Percentiles rank a stretch among this genome's conserved stretches.
phyloP scores from a whole-genome alignment of 2,797 vertebrate species.

The Gobio occitaniae region DNA sequence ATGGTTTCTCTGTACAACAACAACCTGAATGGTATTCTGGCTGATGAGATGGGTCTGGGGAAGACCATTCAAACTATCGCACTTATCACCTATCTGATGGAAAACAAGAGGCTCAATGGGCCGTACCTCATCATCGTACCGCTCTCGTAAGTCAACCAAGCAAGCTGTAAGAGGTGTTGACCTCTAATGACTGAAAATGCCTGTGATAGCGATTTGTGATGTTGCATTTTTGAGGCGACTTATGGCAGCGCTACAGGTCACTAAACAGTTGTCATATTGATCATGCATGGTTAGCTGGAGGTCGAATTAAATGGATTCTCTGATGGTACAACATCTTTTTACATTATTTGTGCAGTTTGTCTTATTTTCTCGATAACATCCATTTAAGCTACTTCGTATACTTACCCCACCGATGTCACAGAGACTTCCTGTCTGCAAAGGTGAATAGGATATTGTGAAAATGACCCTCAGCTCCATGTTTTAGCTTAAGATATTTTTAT shows the following conservation, averaged over 20 bases:
- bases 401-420: background rate
- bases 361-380: background rate
- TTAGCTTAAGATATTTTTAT: conserved; percentile 6
- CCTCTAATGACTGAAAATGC: conserved; percentile 12
- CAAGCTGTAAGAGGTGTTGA: conserved; percentile 19
- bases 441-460: background rate
- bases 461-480: background rate
- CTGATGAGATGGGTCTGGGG: conserved; percentile 98
- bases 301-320: background rate
- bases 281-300: conserved; percentile 7
- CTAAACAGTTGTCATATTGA: background rate
- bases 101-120: conserved; percentile 94
- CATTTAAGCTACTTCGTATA: background rate
- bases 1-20: conserved; percentile 99
- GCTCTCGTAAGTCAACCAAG: conserved; percentile 88
- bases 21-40: conserved; percentile 96
- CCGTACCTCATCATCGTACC: conserved; percentile 98
- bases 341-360: conserved; percentile 6
- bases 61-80: conserved; percentile 99
- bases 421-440: background rate
- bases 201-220: conserved; percentile 13
- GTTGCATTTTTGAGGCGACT: background rate
- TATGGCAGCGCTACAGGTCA: background rate
- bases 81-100: conserved; percentile 98
- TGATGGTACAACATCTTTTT: conserved; percentile 7